These are phyloP conservation scores for Fringilla coelebs DNA, from an alignment of 2,797 vertebrate species.

Conservation along the genomic window DNA sequence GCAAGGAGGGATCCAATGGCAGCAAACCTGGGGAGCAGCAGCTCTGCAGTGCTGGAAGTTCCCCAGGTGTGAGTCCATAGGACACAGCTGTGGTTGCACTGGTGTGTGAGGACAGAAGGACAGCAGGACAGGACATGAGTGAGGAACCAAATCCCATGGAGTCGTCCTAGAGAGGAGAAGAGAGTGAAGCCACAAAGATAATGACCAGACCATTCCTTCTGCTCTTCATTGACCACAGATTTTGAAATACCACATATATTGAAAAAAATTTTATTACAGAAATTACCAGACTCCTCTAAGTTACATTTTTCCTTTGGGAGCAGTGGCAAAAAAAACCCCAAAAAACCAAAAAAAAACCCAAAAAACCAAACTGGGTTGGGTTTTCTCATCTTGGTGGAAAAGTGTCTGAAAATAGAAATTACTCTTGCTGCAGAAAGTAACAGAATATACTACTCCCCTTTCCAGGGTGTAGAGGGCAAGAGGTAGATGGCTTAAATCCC, in stretches of 20 bases:
- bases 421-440: background rate
- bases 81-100: background rate
- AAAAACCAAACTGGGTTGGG: background rate
- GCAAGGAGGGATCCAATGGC: background rate
- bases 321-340: background rate
- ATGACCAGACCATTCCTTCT: background rate
- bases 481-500: background rate
- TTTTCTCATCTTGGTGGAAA: background rate
- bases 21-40: fast-evolving
- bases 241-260: background rate
- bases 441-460: background rate
- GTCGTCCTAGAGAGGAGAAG: background rate
- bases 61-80: background rate
- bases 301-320: background rate
- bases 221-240: background rate
- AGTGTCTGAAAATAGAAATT: background rate
- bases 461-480: background rate
- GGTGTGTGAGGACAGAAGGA: background rate
- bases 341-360: background rate
- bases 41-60: background rate
- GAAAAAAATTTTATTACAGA: background rate
- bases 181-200: background rate
- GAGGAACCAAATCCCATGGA: background rate
- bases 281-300: background rate
- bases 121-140: background rate